Base-by-base conservation (phyloP, 2,888 invertebrate species). In the Drosophila histrio region DNA sequence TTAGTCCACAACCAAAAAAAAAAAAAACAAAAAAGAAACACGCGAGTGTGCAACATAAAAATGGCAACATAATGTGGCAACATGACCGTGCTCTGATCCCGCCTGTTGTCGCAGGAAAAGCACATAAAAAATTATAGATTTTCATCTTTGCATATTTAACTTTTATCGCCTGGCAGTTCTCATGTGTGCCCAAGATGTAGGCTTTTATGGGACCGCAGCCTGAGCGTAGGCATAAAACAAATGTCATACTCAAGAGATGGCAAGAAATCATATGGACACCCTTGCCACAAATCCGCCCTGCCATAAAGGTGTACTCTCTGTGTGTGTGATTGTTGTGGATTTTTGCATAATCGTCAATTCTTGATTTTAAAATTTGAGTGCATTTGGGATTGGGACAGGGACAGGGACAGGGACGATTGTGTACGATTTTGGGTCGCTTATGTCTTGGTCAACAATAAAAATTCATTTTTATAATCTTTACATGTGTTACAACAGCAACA, bases 81-180 rank as follows among this genome's bases (percentile, higher is more conserved):
- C 72, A 60, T 65, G 64, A 34, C 61, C 15, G 15, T 36, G 43
- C 19, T 39, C 13, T 38, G 9, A 24, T 13, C 8, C 34, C 58
- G 56, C 39, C 72, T 65, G 66, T 56, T 68, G 76, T 67, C 75
- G 78, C 77, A 83, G 54, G 47, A 63, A 68, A 61, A 63, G 69
- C 81, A 54, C 71, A 87, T 85, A 85, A 85, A 87, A 85, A 85
- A 85, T 85, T 85, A 85, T 85, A 85, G 87, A 85, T 85, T 83
- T 85, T 72, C 82, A 81, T 84, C 74, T 87, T 87, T 88, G 83
- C 86, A 87, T 87, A 87, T 87, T 87, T 85, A 88, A 85, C 74
- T 87, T 87, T 87, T 83, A 86, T 86, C 77, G 81, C 68, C 50
- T 47, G 70, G 66, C 82, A 39, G 77, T 63, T 54, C 79, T 77